Evolutionary conservation across 2,888 invertebrate genomes (phyloP).

Genomic region (Neuroscelio doddi): DNA sequence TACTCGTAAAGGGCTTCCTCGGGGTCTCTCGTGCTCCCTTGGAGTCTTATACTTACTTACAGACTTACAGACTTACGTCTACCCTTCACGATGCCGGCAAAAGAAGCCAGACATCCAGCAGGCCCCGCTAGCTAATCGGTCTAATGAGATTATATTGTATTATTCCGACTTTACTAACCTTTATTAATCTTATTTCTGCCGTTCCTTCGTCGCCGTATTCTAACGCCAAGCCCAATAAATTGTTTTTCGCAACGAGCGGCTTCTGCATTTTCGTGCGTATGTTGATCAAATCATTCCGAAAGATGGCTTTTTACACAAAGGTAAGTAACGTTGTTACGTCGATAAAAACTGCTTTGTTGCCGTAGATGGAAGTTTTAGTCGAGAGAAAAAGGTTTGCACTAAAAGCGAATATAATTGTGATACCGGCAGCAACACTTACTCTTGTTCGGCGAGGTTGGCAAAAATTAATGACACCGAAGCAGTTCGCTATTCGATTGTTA

Average conservation of each 20-base stretch:
- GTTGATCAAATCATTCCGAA: too few relatives aligned
- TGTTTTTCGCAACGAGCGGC: constrained; percentile 27
- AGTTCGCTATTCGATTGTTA: too few relatives aligned
- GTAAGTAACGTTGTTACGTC: too few relatives aligned
- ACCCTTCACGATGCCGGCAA: constrained; percentile 48
- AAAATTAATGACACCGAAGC: too few relatives aligned
- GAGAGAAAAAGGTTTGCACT: too few relatives aligned
- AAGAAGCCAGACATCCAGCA: constrained; percentile 69
- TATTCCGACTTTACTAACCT: constrained; percentile 70
- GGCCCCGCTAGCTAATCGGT: constrained; percentile 67
- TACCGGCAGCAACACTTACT: too few relatives aligned
- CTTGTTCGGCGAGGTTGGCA: too few relatives aligned
- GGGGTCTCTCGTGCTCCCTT: constrained; percentile 53
- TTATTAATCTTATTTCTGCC: constrained; percentile 69
- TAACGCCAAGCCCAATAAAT: constrained; percentile 29
- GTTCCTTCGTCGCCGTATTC: constrained; percentile 37
- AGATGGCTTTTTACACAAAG: too few relatives aligned
- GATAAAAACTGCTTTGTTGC: too few relatives aligned
- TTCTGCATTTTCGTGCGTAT: too few relatives aligned
- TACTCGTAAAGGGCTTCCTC: constrained; percentile 61
- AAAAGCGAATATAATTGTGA: too few relatives aligned
- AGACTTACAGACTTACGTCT: constrained; percentile 58
- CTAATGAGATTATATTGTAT: constrained; percentile 71
- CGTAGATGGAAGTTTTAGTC: too few relatives aligned
- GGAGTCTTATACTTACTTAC: constrained; percentile 67